Evolutionary conservation across 2,888 invertebrate genomes (phyloP).

Genomic region (Spatulosminthurus flaviceps): DNA sequence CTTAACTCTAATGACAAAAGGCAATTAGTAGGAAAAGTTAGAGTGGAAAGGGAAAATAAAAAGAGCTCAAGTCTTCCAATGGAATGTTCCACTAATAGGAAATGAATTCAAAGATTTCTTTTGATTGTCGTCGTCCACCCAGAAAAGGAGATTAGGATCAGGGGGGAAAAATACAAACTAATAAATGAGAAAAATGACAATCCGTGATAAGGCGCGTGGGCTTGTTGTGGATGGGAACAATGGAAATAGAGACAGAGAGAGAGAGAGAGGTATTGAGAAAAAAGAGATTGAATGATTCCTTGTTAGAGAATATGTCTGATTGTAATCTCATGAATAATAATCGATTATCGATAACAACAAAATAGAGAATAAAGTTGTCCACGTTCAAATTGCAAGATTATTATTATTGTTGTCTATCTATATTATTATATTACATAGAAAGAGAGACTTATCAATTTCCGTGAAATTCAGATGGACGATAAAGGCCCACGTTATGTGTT

Average conservation of each 20-base stretch:
- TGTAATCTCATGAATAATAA: conserved; percentile 29
- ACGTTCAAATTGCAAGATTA: conserved; percentile 10
- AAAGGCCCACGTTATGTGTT: conserved; percentile 15
- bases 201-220: neutral
- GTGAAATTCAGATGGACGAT: conserved; percentile 41
- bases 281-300: neutral
- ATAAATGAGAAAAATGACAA: conserved; percentile 2
- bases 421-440: too few species aligned
- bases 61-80: neutral
- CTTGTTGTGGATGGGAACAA: neutral
- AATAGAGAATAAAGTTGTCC: conserved; percentile 28
- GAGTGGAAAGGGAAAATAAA: neutral
- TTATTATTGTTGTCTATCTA: too few species aligned
- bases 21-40: too few species aligned
- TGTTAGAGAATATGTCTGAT: conserved; percentile 16
- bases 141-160: neutral
- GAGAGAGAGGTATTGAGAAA: too few species aligned
- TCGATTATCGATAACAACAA: conserved; percentile 39
- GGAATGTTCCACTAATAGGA: neutral
- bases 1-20: too few species aligned
- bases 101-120: neutral
- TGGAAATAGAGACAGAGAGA: neutral
- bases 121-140: neutral
- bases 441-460: conserved; percentile 41
- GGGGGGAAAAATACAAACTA: too few species aligned